phyloP scores from a whole-genome alignment of 2,888 invertebrate genomes.

The Drosophila leonis region DNA sequence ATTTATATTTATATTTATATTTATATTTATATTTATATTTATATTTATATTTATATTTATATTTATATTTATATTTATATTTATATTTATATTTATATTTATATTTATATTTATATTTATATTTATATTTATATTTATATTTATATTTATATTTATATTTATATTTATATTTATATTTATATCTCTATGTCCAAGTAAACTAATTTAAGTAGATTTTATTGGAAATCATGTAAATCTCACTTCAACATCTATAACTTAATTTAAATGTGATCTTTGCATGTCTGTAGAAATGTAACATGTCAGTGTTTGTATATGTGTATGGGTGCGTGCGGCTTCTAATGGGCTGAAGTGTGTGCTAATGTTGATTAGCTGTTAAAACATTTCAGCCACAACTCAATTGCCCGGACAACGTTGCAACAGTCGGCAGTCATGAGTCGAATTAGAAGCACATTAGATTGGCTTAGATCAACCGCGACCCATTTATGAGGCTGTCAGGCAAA shows the following conservation, averaged over 20 bases:
- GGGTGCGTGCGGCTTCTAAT: not conserved
- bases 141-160: too few relatives aligned
- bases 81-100: too few relatives aligned
- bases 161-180: too few relatives aligned
- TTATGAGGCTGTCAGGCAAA: conserved; percentile 61
- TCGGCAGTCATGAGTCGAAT: conserved; percentile 27
- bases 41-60: too few relatives aligned
- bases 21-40: too few relatives aligned
- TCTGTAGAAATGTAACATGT: not conserved
- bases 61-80: too few relatives aligned
- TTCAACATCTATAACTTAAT: not conserved
- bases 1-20: too few relatives aligned
- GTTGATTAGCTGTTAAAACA: conserved; percentile 68
- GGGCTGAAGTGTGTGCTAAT: conserved; percentile 19
- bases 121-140: too few relatives aligned
- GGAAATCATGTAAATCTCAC: not conserved
- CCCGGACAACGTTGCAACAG: conserved; percentile 2
- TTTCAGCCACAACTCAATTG: conserved; percentile 50
- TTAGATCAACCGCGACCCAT: conserved; percentile 48
- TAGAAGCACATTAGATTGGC: conserved; percentile 35
- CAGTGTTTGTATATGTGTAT: not conserved
- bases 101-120: too few relatives aligned
- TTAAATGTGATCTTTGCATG: not conserved
- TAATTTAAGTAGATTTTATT: too few relatives aligned
- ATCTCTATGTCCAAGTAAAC: too few relatives aligned